Base-by-base conservation (phyloP, 2,797 vertebrate genomes). In the Tiaroga cobitis region DNA sequence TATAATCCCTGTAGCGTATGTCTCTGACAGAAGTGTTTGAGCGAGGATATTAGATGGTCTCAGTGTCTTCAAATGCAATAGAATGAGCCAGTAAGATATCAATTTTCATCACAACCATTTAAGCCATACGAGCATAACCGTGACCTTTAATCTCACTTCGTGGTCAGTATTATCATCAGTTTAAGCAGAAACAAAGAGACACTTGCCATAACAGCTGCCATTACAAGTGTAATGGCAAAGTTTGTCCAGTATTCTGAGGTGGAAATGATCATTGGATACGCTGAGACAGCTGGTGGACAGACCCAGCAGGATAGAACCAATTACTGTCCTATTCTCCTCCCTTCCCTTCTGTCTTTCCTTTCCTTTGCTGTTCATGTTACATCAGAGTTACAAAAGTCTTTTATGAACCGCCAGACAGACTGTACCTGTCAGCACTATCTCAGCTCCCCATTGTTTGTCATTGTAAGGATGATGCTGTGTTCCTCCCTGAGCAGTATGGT, bases 391-490 rank as follows among this genome's bases (percentile, higher is more conserved):
- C 69, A 65, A n/a, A 84, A 41, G 61, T 56, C 51, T 41, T 67
- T 77, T 56, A 76, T 77, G 24, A 69, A 39, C 59, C n/a, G 65
- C 49, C 72, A 82, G 72, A 13, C 63, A 77, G 80, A 77, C 85
- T 82, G 61, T 68, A 81, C 59, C 32, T 59, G 79, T 86, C 85
- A 72, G 39, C 74, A 72, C 51, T 61, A 61, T 70, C 80, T 78
- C 61, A 67, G 80, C 51, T 72, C 65, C 49, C 34, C 15, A 72
- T 70, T 37, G 73, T 76, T 49, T 86, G 51, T 78, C 51, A 78
- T 51, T 70, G 51, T 56, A 63, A 49, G 73, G 49, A 82, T 39
- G 72, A 77, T n/a, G 70, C 56, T 37, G 19, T 43, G 67, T 67
- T 82, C 8, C 49, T 59, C 63, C 37, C 73, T 61, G 29, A 32